Base-by-base conservation (phyloP, 2,113 vertebrate species). In the Clarias gariepinus region DNA sequence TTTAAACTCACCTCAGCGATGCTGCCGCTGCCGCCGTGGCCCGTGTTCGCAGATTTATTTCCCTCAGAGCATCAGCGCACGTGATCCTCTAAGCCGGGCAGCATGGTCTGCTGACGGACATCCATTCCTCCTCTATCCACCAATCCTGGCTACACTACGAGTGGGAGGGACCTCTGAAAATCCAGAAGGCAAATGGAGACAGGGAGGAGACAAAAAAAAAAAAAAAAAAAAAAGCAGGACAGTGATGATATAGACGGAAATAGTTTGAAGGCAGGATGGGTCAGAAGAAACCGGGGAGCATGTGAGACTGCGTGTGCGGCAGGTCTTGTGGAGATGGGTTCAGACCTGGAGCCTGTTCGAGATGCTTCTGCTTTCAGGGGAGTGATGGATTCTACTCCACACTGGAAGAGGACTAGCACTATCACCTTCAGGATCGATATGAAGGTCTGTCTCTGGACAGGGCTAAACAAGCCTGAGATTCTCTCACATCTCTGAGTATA, bases 391-490 rank as follows among this genome's bases (percentile, higher is more conserved):
- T 53, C 68, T 76, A 16, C 84, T 77, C 83, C 86, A 81, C 64
- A 58, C 80, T 89, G 86, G 89, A 89, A 78, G 28, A 87, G 80
- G 79, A 89, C 89, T 86, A 89, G 89, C 36, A 66, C 61, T 23
- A 87, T 89, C 84, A 89, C 89, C 60, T 82, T 89, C 73, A 85
- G 86, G 89, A 89, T 89, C 69, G 89, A 89, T 78, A 89, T 89
- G 89, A 89, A 89, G 89, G 89, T 89, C 80, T 85, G 89, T 87
- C 83, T 61, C 33, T n/a, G 63, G 52, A 33, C 60, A 82, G 12
- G 12, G 81, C 63, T 66, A 66, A 64, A 52, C 3, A 47, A 82
- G 58, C 15, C 61, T 69, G 21, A 66, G 61, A 64, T 63, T 30
- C 53, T 58, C 16, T 58, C 55, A 13, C 55, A 23, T 79, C n/a